phyloP scores from a whole-genome alignment of 1,140 invertebrate genomes.

The Pseudomyrmex dendroicus region DNA sequence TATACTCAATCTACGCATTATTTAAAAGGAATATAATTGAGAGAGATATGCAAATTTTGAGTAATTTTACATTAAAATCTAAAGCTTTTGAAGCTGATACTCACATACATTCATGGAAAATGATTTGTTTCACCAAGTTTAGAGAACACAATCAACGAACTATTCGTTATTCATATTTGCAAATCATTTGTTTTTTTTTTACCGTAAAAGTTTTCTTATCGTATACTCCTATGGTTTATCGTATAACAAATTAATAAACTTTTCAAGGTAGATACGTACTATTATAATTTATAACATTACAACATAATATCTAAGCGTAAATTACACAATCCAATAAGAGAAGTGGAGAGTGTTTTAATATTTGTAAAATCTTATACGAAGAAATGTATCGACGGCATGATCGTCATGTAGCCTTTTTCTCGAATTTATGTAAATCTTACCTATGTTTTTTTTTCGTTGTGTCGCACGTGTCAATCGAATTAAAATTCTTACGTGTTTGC shows the following conservation, averaged over 20 bases:
- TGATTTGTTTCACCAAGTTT: conserved; percentile 24
- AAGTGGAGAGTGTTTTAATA: conserved; percentile 4
- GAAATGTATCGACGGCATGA: conserved; percentile 47
- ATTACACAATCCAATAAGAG: conserved; percentile 6
- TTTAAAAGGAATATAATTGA: conserved; percentile 27
- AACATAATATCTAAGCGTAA: conserved; percentile 18
- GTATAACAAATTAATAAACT: conserved; percentile 59
- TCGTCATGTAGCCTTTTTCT: conserved; percentile 34
- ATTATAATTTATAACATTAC: conserved; percentile 61
- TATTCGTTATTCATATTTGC: conserved; percentile 15
- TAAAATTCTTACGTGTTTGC: neutral
- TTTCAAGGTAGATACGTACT: conserved; percentile 46
- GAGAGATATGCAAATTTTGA: conserved; percentile 2
- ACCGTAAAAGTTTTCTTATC: neutral
- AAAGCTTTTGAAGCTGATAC: neutral
- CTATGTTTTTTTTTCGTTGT: conserved; percentile 54
- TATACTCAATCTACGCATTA: conserved; percentile 24
- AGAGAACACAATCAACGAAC: conserved; percentile 8
- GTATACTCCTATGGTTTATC: neutral
- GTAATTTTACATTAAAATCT: neutral
- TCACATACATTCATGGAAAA: conserved; percentile 18
- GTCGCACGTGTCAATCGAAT: neutral
- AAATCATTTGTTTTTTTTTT: conserved; percentile 1
- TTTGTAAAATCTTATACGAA: conserved; percentile 37
- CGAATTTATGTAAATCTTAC: conserved; percentile 54